Evolutionary conservation across 2,888 invertebrate species (phyloP), one percentile per base, ranked within the genome.

Genomic region (Gibbula magus): DNA sequence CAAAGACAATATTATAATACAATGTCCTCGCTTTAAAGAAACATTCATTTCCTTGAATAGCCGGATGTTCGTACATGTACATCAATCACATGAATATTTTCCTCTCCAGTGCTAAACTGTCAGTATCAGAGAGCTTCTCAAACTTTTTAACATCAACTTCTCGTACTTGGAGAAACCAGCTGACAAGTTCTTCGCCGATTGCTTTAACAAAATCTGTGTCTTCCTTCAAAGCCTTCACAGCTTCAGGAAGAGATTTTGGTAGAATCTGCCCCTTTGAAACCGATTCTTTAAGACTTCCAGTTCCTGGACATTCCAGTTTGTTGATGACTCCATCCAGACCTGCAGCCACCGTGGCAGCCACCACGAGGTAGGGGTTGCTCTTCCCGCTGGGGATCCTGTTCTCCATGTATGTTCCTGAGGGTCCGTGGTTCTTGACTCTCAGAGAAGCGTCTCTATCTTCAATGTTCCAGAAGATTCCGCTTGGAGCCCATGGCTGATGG

Each of bases 321-420:
- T 78, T 78, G 39, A 52, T 74, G 22, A 84, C 54, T 2, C 84
- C 84, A 39, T 84, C 84, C 66, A 84, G 56, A 16, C 84, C 84
- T 0, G 84, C 84, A 32, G 84, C 82, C 8, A 84, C 29, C 1
- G 80, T 82, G 2, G 79, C 84, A 0, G 84, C 84, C 29, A 82
- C 39, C 35, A 75, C 82, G 0, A 84, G 66, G 79, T 84, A 84
- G 0, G 84, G 81, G 66, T 78, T 84, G 54, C 76, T 78, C 25
- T 79, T 78, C 2, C 81, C 79, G 32, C 81, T 81, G 20, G 82
- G 82, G 20, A 84, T 76, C 51, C 84, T 78, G 79, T 80, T 82
- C 53, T 84, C 82, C 7, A 84, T 16, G 66, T 82, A 84, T 8
- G 81, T 78, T 74, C 80, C 82, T 18, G 51, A 22, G 29, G 54